A percentile compares a stretch with the other conserved stretches of the same genome.
Conservation (phyloP, 1,140 invertebrate species). For the Hylaeus anthracinus region DNA sequence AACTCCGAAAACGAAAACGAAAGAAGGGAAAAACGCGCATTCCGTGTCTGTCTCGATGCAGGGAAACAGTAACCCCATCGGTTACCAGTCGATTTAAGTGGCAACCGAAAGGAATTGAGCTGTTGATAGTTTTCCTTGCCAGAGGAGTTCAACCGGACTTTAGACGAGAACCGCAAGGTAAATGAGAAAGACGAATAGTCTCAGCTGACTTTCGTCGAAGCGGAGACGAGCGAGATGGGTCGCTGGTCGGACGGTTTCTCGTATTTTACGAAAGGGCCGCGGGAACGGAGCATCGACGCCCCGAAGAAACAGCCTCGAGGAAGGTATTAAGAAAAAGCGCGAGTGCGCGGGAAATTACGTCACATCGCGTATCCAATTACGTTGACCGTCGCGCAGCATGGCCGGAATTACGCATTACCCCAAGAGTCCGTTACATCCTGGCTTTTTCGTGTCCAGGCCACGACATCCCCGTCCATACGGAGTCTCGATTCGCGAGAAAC, state of each 20-base stretch:
- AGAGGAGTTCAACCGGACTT: too few species aligned
- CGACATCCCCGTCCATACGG: constrained; percentile 8
- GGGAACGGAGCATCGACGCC: not conserved
- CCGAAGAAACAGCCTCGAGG: constrained; percentile 12
- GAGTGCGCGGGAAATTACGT: constrained; percentile 63
- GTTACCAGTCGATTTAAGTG: too few species aligned
- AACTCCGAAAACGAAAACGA: not conserved
- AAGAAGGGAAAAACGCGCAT: not conserved
- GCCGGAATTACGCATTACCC: constrained; percentile 59
- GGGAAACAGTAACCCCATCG: too few species aligned
- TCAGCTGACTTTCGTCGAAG: not conserved
- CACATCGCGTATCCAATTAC: constrained; percentile 75
- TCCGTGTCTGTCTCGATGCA: too few species aligned
- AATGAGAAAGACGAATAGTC: not conserved
- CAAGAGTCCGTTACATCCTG: not conserved
- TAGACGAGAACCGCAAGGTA: not conserved
- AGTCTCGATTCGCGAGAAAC: constrained; percentile 42
- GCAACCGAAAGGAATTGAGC: too few species aligned
- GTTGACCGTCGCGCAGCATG: constrained; percentile 56
- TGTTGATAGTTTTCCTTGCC: too few species aligned
- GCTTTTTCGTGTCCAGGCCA: not conserved
- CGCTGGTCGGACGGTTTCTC: not conserved
- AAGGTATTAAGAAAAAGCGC: constrained; percentile 33
- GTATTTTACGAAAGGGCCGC: not conserved
- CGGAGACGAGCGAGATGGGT: not conserved